Evolutionary conservation across 1,140 invertebrate genomes (phyloP).

Genomic region (Nasonia vitripennis): DNA sequence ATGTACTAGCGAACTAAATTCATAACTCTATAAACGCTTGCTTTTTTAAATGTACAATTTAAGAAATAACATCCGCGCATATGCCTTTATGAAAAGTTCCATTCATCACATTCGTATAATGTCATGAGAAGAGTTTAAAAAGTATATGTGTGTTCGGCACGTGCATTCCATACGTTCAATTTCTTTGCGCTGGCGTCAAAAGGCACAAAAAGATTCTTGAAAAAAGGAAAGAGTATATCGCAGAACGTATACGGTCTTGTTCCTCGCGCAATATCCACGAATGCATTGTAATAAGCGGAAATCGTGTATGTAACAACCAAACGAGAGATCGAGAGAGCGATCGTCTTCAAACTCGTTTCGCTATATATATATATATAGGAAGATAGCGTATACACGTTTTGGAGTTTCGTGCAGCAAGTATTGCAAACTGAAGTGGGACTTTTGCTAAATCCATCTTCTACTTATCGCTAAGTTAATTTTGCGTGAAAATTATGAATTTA

Average conservation of each 20-base stretch:
- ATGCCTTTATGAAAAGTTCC: background rate
- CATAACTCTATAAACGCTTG: too few species aligned
- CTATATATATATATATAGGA: too few species aligned
- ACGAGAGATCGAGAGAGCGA: background rate
- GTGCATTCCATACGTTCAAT: background rate
- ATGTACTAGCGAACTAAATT: too few species aligned
- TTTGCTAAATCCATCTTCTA: too few species aligned
- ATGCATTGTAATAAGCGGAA: background rate
- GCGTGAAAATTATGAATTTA: too few species aligned
- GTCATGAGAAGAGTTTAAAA: too few species aligned
- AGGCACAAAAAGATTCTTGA: background rate
- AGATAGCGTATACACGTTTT: too few species aligned
- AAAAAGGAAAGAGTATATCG: background rate
- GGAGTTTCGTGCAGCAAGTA: too few species aligned
- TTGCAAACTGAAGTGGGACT: too few species aligned
- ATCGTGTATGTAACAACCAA: background rate
- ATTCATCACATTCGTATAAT: background rate
- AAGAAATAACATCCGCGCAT: background rate
- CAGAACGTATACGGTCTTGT: too few species aligned
- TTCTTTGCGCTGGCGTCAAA: background rate
- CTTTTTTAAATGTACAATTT: background rate
- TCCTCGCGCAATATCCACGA: constrained; percentile 7
- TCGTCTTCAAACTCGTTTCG: too few species aligned
- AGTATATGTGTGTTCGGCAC: background rate
- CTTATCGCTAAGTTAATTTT: too few species aligned